Evolutionary conservation across 2,888 invertebrate species (phyloP).

Genomic region (Drosophila siamana): DNA sequence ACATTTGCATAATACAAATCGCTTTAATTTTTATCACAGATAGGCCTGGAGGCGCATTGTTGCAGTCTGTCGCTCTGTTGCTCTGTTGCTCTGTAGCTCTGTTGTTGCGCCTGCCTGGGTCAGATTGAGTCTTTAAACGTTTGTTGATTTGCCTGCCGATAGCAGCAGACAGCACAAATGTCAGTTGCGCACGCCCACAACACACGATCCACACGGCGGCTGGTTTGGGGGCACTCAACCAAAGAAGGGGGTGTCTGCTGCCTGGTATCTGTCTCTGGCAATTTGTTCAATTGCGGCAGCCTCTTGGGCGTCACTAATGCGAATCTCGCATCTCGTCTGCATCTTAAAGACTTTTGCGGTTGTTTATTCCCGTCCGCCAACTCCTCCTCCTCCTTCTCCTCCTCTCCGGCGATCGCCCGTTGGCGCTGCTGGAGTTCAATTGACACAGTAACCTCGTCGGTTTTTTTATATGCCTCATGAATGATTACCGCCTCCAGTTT

Average conservation of each 20-base stretch:
- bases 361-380: slow-evolving; percentile 3
- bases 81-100: too few species aligned
- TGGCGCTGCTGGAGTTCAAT: slow-evolving; percentile 55
- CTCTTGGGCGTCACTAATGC: slow-evolving; percentile 74
- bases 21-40: slow-evolving; percentile 44
- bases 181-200: slow-evolving; percentile 74
- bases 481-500: slow-evolving; percentile 70
- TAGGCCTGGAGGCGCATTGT: slow-evolving; percentile 25
- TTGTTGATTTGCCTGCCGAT: slow-evolving; percentile 58
- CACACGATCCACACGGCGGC: slow-evolving; percentile 56
- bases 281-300: slow-evolving; percentile 80
- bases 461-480: slow-evolving; percentile 51
- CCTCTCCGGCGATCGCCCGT: background rate
- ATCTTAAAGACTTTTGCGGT: slow-evolving; percentile 68
- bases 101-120: slow-evolving; percentile 33
- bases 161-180: slow-evolving; percentile 55
- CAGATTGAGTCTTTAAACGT: slow-evolving; percentile 56
- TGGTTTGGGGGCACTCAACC: slow-evolving; percentile 4
- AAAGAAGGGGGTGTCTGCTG: background rate
- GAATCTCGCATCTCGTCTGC: slow-evolving; percentile 71
- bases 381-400: too few species aligned
- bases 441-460: slow-evolving; percentile 78
- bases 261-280: slow-evolving; percentile 28
- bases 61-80: too few species aligned
- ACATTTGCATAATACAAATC: slow-evolving; percentile 55